A percentile compares a stretch with the other conserved stretches of the same genome.
These are phyloP conservation scores for Perca fluviatilis DNA, from an alignment of 2,113 vertebrate genomes.

Conservation along the genomic window DNA sequence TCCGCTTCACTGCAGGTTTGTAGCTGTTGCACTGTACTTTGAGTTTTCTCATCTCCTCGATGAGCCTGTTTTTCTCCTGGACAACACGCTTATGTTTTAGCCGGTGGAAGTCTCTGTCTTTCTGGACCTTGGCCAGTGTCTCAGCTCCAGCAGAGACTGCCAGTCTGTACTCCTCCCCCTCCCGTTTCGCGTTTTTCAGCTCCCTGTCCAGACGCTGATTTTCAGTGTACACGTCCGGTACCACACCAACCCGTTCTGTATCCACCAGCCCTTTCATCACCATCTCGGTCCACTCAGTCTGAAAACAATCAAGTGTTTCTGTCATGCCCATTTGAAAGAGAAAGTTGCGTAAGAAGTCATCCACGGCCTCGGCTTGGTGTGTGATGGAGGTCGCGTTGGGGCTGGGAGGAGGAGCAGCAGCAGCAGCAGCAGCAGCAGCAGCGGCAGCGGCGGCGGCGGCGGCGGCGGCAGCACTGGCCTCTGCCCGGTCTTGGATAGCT, in stretches of 20 bases:
- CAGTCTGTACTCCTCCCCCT: slow-evolving; percentile 83
- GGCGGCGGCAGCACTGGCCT: slow-evolving; percentile 57
- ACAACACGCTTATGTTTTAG: slow-evolving; percentile 88
- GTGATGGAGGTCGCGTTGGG: not conserved
- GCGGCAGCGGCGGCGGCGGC: too few species aligned
- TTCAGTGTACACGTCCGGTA: slow-evolving; percentile 85
- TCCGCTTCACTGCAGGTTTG: slow-evolving; percentile 84
- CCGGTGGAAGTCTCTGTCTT: slow-evolving; percentile 88
- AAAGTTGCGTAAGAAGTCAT: slow-evolving; percentile 92
- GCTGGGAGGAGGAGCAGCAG: slow-evolving; percentile 30
- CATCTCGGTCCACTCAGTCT: slow-evolving; percentile 92
- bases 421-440: slow-evolving; percentile 46
- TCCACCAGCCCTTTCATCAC: slow-evolving; percentile 83
- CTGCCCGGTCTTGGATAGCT: slow-evolving; percentile 73
- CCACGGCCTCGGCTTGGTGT: slow-evolving; percentile 80
- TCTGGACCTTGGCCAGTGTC: slow-evolving; percentile 85
- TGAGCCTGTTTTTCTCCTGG: slow-evolving; percentile 90
- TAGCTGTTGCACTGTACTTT: slow-evolving; percentile 88
- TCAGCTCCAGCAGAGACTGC: slow-evolving; percentile 82
- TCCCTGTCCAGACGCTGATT: slow-evolving; percentile 87
- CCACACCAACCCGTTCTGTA: slow-evolving; percentile 57
- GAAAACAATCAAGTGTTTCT: slow-evolving; percentile 92
- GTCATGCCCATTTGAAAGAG: slow-evolving; percentile 91
- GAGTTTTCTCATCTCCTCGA: slow-evolving; percentile 88
- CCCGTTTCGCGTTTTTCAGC: slow-evolving; percentile 83